Percentiles rank a stretch among this genome's conserved stretches.
Conservation (phyloP, 2,113 vertebrate species). For the Microtus richardsoni region DNA sequence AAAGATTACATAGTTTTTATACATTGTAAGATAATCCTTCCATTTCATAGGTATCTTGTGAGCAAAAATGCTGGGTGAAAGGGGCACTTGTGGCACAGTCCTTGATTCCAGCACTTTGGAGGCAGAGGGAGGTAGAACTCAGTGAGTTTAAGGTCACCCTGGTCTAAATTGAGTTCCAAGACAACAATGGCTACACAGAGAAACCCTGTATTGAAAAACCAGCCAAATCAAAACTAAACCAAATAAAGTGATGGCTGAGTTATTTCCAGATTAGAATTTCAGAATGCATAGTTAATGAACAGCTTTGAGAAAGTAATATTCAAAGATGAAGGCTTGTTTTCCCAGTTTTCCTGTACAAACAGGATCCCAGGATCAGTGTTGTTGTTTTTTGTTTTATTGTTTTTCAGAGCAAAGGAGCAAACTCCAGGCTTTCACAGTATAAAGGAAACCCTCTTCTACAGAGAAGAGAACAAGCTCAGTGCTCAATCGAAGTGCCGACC, state of each 20-base stretch:
- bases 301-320: background rate
- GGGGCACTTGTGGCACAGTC: too few species aligned
- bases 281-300: background rate
- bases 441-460: background rate
- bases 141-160: too few species aligned
- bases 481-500: background rate
- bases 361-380: too few species aligned
- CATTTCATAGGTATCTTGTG: background rate
- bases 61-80: background rate
- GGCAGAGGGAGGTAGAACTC: too few species aligned
- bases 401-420: background rate
- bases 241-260: background rate
- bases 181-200: too few species aligned
- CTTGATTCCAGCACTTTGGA: too few species aligned
- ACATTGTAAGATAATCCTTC: background rate
- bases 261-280: background rate
- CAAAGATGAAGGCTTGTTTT: background rate
- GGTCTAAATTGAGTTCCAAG: too few species aligned
- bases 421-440: background rate
- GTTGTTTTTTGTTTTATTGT: too few species aligned
- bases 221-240: too few species aligned
- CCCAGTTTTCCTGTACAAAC: background rate
- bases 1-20: background rate
- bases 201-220: too few species aligned
- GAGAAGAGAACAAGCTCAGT: background rate